Evolutionary conservation across 2,113 vertebrate genomes (phyloP).

Genomic region (Brevimyrus niger): DNA sequence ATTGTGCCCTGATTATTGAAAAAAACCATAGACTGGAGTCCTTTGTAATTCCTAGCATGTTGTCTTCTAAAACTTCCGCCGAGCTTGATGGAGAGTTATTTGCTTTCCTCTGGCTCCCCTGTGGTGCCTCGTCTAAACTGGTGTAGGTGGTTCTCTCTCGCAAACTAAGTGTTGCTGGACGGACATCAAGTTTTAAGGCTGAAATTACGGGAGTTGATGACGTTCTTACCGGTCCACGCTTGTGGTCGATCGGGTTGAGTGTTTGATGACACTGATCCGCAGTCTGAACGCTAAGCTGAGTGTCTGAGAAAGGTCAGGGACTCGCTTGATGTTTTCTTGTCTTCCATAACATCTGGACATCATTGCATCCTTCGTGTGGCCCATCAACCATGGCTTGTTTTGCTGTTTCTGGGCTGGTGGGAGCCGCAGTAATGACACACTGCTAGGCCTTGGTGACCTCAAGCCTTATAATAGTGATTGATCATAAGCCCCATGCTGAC

Average conservation of each 20-base stretch:
- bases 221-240: background rate
- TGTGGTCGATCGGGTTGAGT: background rate
- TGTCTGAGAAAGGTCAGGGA: background rate
- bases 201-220: background rate
- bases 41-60: background rate
- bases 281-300: background rate
- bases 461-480: background rate
- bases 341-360: background rate
- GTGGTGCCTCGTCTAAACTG: background rate
- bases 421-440: background rate
- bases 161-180: background rate
- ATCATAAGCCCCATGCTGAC: background rate
- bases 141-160: background rate
- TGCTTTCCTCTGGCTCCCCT: background rate
- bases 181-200: conserved; percentile 4
- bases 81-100: background rate
- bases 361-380: background rate
- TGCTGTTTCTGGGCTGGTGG: background rate
- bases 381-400: background rate
- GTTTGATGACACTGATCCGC: background rate
- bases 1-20: background rate
- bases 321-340: background rate
- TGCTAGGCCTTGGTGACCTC: background rate
- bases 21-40: background rate
- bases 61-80: background rate